phyloP scores from a whole-genome alignment of 2,113 vertebrate genomes.

The Toxotes chatareus region DNA sequence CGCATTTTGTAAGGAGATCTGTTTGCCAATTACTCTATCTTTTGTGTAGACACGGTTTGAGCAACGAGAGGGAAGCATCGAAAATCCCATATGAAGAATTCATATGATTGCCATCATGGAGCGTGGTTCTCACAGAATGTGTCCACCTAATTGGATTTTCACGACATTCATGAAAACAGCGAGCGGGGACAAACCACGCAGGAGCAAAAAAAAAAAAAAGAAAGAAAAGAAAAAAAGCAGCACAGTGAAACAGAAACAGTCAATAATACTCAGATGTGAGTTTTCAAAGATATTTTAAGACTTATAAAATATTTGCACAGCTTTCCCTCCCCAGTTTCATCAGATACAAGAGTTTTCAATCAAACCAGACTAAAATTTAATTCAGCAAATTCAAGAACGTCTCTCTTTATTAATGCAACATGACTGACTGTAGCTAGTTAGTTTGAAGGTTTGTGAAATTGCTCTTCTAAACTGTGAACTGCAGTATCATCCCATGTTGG shows the following conservation, averaged over 20 bases:
- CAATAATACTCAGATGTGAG: conserved; percentile 18
- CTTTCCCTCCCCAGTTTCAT: conserved; percentile 22
- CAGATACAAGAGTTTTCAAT: conserved; percentile 23
- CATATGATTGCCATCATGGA: conserved; percentile 67
- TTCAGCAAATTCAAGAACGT: conserved; percentile 21
- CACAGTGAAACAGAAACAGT: conserved; percentile 21
- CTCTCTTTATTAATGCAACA: conserved; percentile 19
- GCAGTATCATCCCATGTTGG: conserved; percentile 41
- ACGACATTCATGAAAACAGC: conserved; percentile 58
- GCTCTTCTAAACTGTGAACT: conserved; percentile 13
- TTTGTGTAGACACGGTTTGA: conserved; percentile 71
- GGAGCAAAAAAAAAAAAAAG: neutral
- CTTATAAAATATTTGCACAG: conserved; percentile 31
- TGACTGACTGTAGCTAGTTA: conserved; percentile 22
- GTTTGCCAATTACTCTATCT: conserved; percentile 78
- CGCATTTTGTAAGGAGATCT: conserved; percentile 68
- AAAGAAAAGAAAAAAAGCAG: neutral
- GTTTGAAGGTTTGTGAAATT: conserved; percentile 42
- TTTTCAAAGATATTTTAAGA: conserved; percentile 41
- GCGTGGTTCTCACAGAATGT: conserved; percentile 64
- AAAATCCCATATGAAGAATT: conserved; percentile 77
- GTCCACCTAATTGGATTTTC: conserved; percentile 80
- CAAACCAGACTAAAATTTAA: conserved; percentile 27
- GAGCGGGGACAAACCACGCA: conserved; percentile 18
- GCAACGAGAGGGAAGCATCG: conserved; percentile 54